Evolutionary conservation across 1,140 invertebrate species (phyloP), one percentile per base, ranked within the genome.

Genomic region (Stegodyphus dumicola): DNA sequence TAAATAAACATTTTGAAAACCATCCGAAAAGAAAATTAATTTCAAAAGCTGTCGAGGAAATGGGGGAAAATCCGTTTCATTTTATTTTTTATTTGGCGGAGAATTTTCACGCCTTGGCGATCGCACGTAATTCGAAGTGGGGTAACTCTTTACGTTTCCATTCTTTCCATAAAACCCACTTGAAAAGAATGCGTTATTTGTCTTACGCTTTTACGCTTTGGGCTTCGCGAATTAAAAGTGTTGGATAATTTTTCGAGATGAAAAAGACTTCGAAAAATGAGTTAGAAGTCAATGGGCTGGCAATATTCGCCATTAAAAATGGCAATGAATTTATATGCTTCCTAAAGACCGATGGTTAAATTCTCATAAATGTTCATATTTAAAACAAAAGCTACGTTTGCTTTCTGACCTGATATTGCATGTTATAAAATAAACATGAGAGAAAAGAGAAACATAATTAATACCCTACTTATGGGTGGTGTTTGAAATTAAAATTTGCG

Each of bases 1-100:
- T 77, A 77, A 77, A 77, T 77, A 77, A 77, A 77, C 75, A 77
- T 77, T 77, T 77, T 77, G 75, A 77, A 77, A 65, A 77, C 49
- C 52, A 52, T 17, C 33, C 52, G 53, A 10, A 77, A 65, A 65
- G 75, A n/a, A 65, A 77, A 77, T 77, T 77, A 77, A 77, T 77
- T 77, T 77, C 75, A 51, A 77, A 77, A 77, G 75, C 33, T 77
- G 75, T 77, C 33, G 54, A 33, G n/a, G 17, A 18, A 65, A 13
- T 9, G n/a, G 17, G 33, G 33, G 74, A n/a, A 18, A n/a, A 15
- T 2, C 10, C 7, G 65, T 60, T 60, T 60, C 56, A n/a, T 13
- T 9, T 7, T 15, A n/a, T 67, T 67, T 18, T 15, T 7, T 17
- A 9, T 15, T 33, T 33, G 33, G 33, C 33, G 33, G 33, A 33